These are phyloP conservation scores for Tetranychus piercei DNA, from an alignment of 2,888 invertebrate genomes.

Conservation along the genomic window DNA sequence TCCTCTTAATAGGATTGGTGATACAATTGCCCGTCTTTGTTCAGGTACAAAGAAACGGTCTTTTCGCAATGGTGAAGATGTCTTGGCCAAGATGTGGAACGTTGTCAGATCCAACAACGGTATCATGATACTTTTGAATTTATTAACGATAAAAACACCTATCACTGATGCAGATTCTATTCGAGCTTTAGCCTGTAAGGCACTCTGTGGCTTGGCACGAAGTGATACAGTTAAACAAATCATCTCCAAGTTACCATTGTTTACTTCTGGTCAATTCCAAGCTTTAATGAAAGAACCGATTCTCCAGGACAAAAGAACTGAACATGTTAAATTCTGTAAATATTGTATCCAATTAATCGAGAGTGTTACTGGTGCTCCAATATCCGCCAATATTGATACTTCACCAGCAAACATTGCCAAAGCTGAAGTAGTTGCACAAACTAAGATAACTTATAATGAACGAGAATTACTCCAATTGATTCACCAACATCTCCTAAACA, in stretches of 20 bases:
- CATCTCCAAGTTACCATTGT: constrained; percentile 78
- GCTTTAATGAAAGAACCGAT: constrained; percentile 91
- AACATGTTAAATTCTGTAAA: constrained; percentile 86
- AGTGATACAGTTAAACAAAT: constrained; percentile 80
- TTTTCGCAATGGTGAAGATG: constrained; percentile 45
- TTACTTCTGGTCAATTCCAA: constrained; percentile 79
- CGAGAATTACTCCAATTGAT: constrained; percentile 78
- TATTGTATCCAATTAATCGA: constrained; percentile 77
- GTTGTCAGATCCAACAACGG: constrained; percentile 82
- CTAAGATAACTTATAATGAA: constrained; percentile 82
- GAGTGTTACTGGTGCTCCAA: constrained; percentile 68
- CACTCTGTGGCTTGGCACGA: constrained; percentile 77
- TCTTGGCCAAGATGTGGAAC: constrained; percentile 83
- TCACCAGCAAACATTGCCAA: constrained; percentile 73
- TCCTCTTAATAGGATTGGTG: constrained; percentile 44
- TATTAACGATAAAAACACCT: constrained; percentile 78
- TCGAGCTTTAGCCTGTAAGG: constrained; percentile 71
- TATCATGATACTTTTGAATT: constrained; percentile 71
- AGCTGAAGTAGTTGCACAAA: constrained; percentile 65
- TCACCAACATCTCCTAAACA: constrained; percentile 59
- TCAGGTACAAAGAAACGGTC: constrained; percentile 30
- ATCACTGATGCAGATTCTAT: constrained; percentile 92
- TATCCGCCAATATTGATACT: constrained; percentile 33
- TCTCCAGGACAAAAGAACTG: constrained; percentile 80
- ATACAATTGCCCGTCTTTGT: constrained; percentile 30